phyloP scores from a whole-genome alignment of 2,113 vertebrate species.

The Conger conger region DNA sequence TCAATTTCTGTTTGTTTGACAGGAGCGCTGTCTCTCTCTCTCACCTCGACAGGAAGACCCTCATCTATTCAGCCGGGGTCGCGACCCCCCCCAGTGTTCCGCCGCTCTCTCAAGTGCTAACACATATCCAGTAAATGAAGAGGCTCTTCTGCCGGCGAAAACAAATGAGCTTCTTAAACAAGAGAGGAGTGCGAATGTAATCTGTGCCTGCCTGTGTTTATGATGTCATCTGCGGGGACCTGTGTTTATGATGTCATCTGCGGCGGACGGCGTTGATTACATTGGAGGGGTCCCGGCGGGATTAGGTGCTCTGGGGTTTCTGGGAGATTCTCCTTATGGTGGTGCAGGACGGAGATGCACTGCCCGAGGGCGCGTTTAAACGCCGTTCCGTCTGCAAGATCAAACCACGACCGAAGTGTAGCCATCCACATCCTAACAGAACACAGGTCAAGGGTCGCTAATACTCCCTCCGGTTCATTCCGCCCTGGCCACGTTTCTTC shows the following conservation, averaged over 20 bases:
- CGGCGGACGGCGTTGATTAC: constrained; percentile 2
- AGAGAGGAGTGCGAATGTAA: constrained; percentile 81
- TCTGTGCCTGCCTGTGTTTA: constrained; percentile 87
- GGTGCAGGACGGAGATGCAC: not conserved
- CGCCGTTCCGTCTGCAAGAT: not conserved
- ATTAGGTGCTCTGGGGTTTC: not conserved
- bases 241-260: constrained; percentile 61
- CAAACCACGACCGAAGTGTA: not conserved
- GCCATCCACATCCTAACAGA: not conserved
- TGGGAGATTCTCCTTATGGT: not conserved
- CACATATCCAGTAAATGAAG: constrained; percentile 95
- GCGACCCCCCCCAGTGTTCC: constrained; percentile 83
- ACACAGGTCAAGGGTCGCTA: constrained; percentile 7
- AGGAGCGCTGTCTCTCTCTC: constrained; percentile 88
- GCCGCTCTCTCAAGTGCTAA: constrained; percentile 87
- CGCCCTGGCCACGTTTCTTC: not conserved
- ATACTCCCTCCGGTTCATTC: not conserved
- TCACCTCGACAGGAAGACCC: constrained; percentile 86
- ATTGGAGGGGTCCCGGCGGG: constrained; percentile 16
- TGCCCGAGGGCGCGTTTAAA: not conserved
- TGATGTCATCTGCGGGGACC: constrained; percentile 72
- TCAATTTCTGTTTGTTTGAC: constrained; percentile 98
- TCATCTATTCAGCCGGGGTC: constrained; percentile 88
- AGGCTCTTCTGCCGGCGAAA: constrained; percentile 77
- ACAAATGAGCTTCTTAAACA: constrained; percentile 81